Conservation (phyloP, 2,797 vertebrate genomes). For the Selene dorsalis region DNA sequence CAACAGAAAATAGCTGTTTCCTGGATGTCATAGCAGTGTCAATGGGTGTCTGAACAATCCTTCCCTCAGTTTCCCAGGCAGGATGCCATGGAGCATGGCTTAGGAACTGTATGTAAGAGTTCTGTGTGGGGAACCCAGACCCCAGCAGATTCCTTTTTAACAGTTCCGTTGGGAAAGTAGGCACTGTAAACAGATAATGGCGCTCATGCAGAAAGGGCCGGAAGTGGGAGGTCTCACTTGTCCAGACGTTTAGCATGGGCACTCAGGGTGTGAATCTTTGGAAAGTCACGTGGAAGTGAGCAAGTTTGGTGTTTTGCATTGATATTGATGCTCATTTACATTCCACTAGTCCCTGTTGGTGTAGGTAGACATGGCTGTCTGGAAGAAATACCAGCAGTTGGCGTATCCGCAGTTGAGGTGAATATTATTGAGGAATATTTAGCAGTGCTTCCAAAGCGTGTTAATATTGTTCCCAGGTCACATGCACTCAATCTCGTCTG, state of each 20-base stretch:
- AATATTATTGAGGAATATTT: conserved; percentile 35
- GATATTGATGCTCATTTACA: conserved; percentile 45
- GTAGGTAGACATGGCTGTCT: conserved; percentile 3
- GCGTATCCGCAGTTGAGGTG: conserved; percentile 27
- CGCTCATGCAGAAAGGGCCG: conserved; percentile 74
- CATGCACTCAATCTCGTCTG: conserved; percentile 36
- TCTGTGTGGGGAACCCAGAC: conserved; percentile 60
- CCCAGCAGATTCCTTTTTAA: conserved; percentile 73
- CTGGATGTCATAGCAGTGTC: conserved; percentile 75
- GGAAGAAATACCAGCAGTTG: conserved; percentile 45
- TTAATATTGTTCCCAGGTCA: conserved; percentile 45
- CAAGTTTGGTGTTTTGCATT: conserved; percentile 32
- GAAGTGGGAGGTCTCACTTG: conserved; percentile 74
- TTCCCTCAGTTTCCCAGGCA: conserved; percentile 73
- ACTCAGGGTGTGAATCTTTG: conserved; percentile 55
- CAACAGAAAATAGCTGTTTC: conserved; percentile 72
- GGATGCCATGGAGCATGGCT: conserved; percentile 50
- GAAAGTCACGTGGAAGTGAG: conserved; percentile 42
- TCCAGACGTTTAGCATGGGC: conserved; percentile 63
- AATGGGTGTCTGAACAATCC: conserved; percentile 72
- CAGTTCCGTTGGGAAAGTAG: conserved; percentile 73
- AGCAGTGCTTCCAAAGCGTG: conserved; percentile 36
- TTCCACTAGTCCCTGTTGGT: conserved; percentile 30
- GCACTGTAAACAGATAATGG: conserved; percentile 81
- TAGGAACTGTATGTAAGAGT: conserved; percentile 63